Evolutionary conservation across 2,113 vertebrate genomes (phyloP).

Genomic region (Corydoras sp.): DNA sequence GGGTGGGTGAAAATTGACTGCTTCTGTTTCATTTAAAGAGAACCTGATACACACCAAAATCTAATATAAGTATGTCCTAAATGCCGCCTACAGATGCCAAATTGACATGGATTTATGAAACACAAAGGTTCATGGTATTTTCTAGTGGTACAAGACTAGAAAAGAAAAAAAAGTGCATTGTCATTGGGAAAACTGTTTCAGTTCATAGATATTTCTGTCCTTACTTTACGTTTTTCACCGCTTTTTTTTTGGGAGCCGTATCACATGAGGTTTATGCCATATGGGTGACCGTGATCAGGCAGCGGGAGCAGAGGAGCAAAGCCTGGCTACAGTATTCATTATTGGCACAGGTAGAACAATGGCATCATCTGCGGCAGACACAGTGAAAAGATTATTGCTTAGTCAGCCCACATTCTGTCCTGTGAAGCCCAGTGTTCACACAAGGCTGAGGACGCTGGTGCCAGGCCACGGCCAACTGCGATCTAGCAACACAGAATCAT

Average conservation of each 20-base stretch:
- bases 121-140: too few species aligned
- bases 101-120: too few species aligned
- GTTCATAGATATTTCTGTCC: too few species aligned
- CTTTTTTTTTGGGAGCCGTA: too few species aligned
- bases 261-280: slow-evolving; percentile 15
- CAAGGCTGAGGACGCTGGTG: slow-evolving; percentile 37
- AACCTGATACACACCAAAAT: too few species aligned
- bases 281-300: slow-evolving; percentile 45
- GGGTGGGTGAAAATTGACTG: slow-evolving; percentile 11
- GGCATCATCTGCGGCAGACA: slow-evolving; percentile 27
- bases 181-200: too few species aligned
- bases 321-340: slow-evolving; percentile 37
- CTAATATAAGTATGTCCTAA: too few species aligned
- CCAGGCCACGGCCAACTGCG: slow-evolving; percentile 38
- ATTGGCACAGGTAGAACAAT: slow-evolving; percentile 39
- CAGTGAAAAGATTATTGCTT: slow-evolving; percentile 39
- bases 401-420: slow-evolving; percentile 51
- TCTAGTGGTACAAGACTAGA: too few species aligned
- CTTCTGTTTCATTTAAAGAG: not conserved
- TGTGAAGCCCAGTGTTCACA: slow-evolving; percentile 44
- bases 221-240: too few species aligned
- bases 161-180: too few species aligned
- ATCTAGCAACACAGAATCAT: not conserved
- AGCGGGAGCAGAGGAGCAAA: slow-evolving; percentile 39
- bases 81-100: too few species aligned